Evolutionary conservation across 2,797 vertebrate genomes (phyloP), one percentile per base, ranked within the genome.

Genomic region (Adrianichthys oophorus): DNA sequence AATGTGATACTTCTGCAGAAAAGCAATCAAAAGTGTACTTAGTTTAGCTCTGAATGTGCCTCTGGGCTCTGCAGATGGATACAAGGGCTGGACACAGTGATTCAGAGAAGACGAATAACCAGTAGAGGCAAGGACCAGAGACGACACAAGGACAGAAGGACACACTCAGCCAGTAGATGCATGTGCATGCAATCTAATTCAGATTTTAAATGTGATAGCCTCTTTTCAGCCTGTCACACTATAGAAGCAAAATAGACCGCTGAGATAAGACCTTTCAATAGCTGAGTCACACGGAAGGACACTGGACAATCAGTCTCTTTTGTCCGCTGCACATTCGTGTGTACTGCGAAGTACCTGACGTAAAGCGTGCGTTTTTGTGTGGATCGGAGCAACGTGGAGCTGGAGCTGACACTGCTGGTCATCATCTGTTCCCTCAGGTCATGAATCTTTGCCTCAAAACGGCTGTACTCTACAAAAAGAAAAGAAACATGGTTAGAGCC

Each of bases 391-490:
- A 95, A 98, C 17, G 95, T 95, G 15, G 96, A 98, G 72, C 95
- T 96, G 59, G 96, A 97, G 65, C 95, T 97, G 87, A 97, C 85
- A 58, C 96, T 98, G 90, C 95, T 96, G 82, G 94, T 98, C 96
- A 98, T 97, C 96, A 98, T 97, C 84, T 98, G 95, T 84, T 98
- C 96, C 80, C 96, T 93, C 77, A 98, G 87, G 82, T 98, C 95
- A 89, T 98, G 96, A 76, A 98, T 98, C 90, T 96, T 98, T 23
- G 96, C 96, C 90, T 98, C 95, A 68, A 97, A 97, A 80, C 95
- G 94, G 87, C 95, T 95, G 82, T 97, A 98, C 72, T 97, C 95
- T 97, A 43, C 48, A 70, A 47, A 70, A 5, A 68, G 19, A 52
- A 7, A 4, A 62, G 13, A 72, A 47, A 52, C 10, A 15, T 2